Evolutionary conservation across 2,888 invertebrate species (phyloP).

Genomic region (Tinea semifulvella): DNA sequence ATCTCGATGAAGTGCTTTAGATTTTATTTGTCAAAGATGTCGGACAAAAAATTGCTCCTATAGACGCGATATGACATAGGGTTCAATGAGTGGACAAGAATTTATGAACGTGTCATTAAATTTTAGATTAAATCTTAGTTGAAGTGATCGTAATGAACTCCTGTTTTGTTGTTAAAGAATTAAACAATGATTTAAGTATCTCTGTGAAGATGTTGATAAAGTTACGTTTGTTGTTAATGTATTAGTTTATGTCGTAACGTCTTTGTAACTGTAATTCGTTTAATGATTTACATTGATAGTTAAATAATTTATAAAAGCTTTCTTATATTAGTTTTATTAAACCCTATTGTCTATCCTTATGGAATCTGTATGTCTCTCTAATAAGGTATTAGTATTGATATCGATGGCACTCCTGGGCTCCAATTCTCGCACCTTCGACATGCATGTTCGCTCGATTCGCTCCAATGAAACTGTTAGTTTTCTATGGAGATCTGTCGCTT

Average conservation of each 20-base stretch:
- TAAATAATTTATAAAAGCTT: too few species aligned
- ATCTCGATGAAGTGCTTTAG: constrained; percentile 10
- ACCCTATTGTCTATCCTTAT: too few species aligned
- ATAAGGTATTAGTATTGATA: too few species aligned
- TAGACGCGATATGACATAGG: neutral
- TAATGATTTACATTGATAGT: neutral
- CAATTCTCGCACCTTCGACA: too few species aligned
- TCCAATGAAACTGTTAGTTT: too few species aligned
- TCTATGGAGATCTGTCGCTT: too few species aligned
- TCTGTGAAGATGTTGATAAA: neutral
- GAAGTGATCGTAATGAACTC: constrained; percentile 11
- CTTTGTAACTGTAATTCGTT: too few species aligned
- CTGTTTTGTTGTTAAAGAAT: constrained; percentile 2
- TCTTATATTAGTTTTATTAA: too few species aligned
- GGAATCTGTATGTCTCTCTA: too few species aligned
- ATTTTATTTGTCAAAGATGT: constrained; percentile 2
- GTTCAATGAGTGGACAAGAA: constrained; percentile 32
- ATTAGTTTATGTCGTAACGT: neutral
- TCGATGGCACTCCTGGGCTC: too few species aligned
- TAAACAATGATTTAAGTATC: constrained; percentile 1
- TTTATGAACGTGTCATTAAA: constrained; percentile 53
- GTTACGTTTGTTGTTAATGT: neutral
- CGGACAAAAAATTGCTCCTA: neutral
- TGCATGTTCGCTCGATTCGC: too few species aligned
- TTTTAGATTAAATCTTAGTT: constrained; percentile 40